Base-by-base conservation (phyloP, 2,113 vertebrate genomes). In the Axis porcinus region DNA sequence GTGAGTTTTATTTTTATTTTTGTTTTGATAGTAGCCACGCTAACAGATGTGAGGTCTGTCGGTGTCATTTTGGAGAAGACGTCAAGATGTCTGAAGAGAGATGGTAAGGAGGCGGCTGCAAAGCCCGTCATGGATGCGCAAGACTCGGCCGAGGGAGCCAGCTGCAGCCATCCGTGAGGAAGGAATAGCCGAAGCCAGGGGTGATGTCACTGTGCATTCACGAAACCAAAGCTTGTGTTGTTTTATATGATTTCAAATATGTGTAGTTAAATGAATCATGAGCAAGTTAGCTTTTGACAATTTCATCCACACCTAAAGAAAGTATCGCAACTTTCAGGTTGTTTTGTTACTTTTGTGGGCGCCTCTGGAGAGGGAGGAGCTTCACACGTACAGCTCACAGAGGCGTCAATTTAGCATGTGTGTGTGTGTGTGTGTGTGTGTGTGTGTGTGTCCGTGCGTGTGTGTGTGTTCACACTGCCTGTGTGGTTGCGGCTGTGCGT, bases 81-180 rank as follows among this genome's bases (percentile, higher is more conserved):
- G 52, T 57, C 25, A 17, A 81, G 64, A 70, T 2, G 5, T 33
- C 87, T 7, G 25, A 25, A 74, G 40, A 36, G 74, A 23, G 21
- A 8, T 3, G 21, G 17, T 27, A 7, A 81, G 23, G 43, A 12
- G 55, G 55, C 6, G 40, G 14, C 54, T 79, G 74, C 40, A 16
- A 1, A 11, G 70, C 28, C 11, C 27, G 88, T 54, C 54, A 1
- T 43, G 64, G 64, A 17, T 2, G 15, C 4, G 21, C 54, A 1
- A 7, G 47, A 16, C 62, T 17, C 4, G 0, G 33, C n/a, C 14
- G 0, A 1, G 30, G n/a, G 30, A 47, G 40, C 11, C 23, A 2
- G 40, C 23, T 17, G 30, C 15, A 14, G 7, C 12, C 19, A 6
- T 28, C 89, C 1, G 0, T 15, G 21, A 1, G 2, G n/a, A 6